phyloP scores from a whole-genome alignment of 2,888 invertebrate species.

The Meandrusa payeni region DNA sequence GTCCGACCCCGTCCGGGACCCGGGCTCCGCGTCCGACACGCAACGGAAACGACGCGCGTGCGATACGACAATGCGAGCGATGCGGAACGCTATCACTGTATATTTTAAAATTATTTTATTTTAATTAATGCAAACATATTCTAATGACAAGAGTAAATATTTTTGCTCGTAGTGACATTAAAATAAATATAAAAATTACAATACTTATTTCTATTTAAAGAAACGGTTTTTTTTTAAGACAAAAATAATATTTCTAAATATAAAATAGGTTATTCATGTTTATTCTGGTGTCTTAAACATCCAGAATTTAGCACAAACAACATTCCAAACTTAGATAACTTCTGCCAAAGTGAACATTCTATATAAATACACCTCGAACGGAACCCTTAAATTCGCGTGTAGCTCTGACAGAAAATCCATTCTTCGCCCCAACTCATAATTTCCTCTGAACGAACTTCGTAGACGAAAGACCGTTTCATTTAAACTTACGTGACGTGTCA shows the following conservation, averaged over 20 bases:
- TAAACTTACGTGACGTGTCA: slow-evolving; percentile 77
- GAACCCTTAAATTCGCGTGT: slow-evolving; percentile 37
- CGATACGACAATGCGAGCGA: slow-evolving; percentile 26
- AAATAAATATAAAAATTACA: no score
- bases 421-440: slow-evolving; percentile 57
- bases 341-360: slow-evolving; percentile 16
- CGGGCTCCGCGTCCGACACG: slow-evolving; percentile 57
- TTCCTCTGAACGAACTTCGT: slow-evolving; percentile 56
- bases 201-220: no score
- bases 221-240: no score
- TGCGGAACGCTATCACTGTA: slow-evolving; percentile 9
- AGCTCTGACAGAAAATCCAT: slow-evolving; percentile 54
- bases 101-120: slow-evolving; percentile 6
- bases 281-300: no score
- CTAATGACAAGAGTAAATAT: no score
- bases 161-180: no score
- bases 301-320: slow-evolving; percentile 2
- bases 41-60: slow-evolving; percentile 56
- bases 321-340: slow-evolving; percentile 11
- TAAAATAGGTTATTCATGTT: no score
- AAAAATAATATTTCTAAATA: no score
- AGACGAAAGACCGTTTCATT: slow-evolving; percentile 69
- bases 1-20: slow-evolving; percentile 54
- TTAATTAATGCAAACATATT: slow-evolving; percentile 2
- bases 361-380: slow-evolving; percentile 23